Conservation (phyloP, 2,113 vertebrate genomes). For the Cephalopholis sonnerati region DNA sequence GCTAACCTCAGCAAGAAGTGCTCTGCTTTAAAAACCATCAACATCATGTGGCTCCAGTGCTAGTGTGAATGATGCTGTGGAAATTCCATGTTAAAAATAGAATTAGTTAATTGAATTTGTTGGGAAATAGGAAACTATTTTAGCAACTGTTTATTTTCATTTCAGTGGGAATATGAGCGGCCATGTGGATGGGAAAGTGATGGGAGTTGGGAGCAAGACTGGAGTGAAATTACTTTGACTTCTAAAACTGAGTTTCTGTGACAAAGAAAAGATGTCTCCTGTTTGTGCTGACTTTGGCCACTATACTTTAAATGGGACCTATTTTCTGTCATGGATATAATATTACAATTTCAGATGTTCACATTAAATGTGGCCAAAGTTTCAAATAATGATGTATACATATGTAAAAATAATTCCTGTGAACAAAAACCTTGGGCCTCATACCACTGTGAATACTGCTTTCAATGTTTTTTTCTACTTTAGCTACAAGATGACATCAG, state of each 20-base stretch:
- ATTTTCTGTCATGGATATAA: too few species aligned
- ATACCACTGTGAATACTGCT: too few species aligned
- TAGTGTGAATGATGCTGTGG: neutral
- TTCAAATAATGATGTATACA: too few species aligned
- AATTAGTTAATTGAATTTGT: neutral
- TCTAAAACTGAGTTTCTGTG: neutral
- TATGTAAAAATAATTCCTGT: too few species aligned
- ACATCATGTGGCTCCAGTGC: conserved; percentile 8
- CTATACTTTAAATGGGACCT: neutral
- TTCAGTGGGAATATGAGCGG: neutral
- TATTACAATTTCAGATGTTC: too few species aligned
- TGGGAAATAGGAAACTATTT: conserved; percentile 19
- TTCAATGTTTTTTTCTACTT: too few species aligned
- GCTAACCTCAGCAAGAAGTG: conserved; percentile 14
- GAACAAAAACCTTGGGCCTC: too few species aligned
- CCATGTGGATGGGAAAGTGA: neutral
- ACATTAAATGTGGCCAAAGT: too few species aligned
- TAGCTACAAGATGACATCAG: too few species aligned
- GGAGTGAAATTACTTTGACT: neutral
- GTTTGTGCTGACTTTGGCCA: neutral
- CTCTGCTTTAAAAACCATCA: conserved; percentile 54
- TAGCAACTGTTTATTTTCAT: neutral
- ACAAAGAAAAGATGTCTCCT: neutral
- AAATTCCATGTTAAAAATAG: conserved; percentile 21
- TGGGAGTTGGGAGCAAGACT: neutral